These are phyloP conservation scores for Brachirus orientalis DNA, from an alignment of 2,113 vertebrate genomes.

Conservation along the genomic window DNA sequence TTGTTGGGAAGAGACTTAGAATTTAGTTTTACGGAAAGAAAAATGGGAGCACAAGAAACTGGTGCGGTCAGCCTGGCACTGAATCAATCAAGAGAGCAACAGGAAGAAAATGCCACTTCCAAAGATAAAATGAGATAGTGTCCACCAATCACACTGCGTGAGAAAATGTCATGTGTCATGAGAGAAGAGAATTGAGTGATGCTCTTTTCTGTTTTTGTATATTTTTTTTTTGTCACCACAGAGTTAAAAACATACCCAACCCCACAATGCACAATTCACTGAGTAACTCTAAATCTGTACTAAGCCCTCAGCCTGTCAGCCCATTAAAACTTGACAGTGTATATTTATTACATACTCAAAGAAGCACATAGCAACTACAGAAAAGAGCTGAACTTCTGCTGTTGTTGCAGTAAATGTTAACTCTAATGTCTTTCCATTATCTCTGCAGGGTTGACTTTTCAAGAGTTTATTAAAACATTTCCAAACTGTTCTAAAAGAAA, in stretches of 20 bases:
- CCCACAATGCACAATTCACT: background rate
- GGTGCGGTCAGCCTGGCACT: no score
- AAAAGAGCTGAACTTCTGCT: slow-evolving; percentile 22
- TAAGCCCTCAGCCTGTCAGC: slow-evolving; percentile 11
- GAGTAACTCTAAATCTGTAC: slow-evolving; percentile 6
- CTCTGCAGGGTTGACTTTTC: slow-evolving; percentile 21
- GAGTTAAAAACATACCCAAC: background rate
- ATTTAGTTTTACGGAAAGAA: no score
- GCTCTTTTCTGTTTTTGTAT: no score
- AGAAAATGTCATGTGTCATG: no score
- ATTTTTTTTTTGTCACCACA: no score
- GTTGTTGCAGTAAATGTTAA: slow-evolving; percentile 31
- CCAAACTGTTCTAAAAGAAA: slow-evolving; percentile 16
- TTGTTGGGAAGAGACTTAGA: no score
- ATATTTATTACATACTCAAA: slow-evolving; percentile 36
- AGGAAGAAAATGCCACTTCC: no score
- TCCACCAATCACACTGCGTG: no score
- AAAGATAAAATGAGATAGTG: no score
- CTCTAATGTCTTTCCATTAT: slow-evolving; percentile 30
- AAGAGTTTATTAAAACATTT: slow-evolving; percentile 40
- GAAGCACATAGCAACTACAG: slow-evolving; percentile 58
- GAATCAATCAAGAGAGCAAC: no score
- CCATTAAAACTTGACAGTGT: slow-evolving; percentile 15
- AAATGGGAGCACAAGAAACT: no score
- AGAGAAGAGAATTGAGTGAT: no score